These are phyloP conservation scores for Macrosteles quadrilineatus DNA, from an alignment of 1,140 invertebrate genomes.

Conservation along the genomic window DNA sequence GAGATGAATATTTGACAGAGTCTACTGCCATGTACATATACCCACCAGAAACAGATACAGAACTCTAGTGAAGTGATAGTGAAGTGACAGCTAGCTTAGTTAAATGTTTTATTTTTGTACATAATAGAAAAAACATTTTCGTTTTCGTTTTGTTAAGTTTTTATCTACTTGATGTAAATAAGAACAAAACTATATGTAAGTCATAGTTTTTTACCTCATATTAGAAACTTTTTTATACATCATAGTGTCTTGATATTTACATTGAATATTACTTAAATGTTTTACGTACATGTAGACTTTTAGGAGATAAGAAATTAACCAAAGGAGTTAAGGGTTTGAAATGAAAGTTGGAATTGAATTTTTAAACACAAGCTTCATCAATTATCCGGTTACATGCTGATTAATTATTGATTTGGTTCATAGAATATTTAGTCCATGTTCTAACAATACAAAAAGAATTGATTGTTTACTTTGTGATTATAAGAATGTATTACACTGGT, in stretches of 20 bases:
- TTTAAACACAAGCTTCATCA: not conserved
- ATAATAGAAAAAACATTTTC: slow-evolving; percentile 4
- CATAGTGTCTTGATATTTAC: not conserved
- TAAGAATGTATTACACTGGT: too few relatives aligned
- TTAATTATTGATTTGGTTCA: not conserved
- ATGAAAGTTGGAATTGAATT: not conserved
- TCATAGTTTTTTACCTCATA: slow-evolving; percentile 12
- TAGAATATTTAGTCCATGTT: too few relatives aligned
- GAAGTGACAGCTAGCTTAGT: not conserved
- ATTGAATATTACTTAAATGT: not conserved
- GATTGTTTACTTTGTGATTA: too few relatives aligned
- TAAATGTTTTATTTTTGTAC: slow-evolving; percentile 25
- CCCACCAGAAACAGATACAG: too few relatives aligned
- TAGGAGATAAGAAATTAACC: not conserved
- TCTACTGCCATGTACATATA: slow-evolving; percentile 19
- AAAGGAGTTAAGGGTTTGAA: not conserved
- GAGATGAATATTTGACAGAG: not conserved
- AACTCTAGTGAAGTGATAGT: slow-evolving; percentile 15
- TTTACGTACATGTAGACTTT: not conserved
- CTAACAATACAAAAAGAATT: too few relatives aligned
- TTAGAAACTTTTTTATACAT: slow-evolving; percentile 4
- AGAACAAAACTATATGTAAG: not conserved
- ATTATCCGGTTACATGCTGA: not conserved
- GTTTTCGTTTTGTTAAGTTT: slow-evolving; percentile 22
- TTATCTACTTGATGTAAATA: slow-evolving; percentile 1